Base-by-base conservation (phyloP, 1,140 invertebrate genomes). In the Conus ventricosus region DNA sequence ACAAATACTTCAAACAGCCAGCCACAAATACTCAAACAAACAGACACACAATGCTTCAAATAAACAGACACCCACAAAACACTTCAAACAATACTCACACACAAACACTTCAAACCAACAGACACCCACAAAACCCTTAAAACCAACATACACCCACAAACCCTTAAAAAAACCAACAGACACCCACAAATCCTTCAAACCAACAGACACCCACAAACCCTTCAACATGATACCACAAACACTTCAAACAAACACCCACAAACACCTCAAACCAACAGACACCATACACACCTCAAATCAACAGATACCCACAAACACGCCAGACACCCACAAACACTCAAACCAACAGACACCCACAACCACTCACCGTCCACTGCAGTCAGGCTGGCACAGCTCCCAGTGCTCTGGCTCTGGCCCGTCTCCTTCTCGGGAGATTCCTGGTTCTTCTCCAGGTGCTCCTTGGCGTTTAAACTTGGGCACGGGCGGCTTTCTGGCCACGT, bases 381-480 rank as follows among this genome's bases (percentile, higher is more conserved):
- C 57, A 90, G 53, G 78, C 89, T 89, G 3, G 88, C 88, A 60
- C 60, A 76, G 71, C 90, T 91, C 55, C 57, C 88, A 17, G 85
- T 78, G 25, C 78, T 63, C 5, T 89, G 81, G 39, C 83, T 89
- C 25, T 63, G 71, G 0, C 60, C 87, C 15, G 89, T 76, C 17
- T 88, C 82, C 15, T 85, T 84, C 5, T 87, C 88, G 25, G n/a
- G 76, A 23, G 76, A 78, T 83, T 84, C 75, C 25, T 85, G 57
- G n/a, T 78, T 71, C 1, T 11, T 63, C 60, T 85, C 88, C 25
- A 83, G 63, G 71, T 87, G 20, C 27, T 84, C 53, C 17, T 25
- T 27, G 67, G n/a, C 5, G n/a, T 82, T 83, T 83, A 5, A 60
- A 27, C 55, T 17, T 87, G 53, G 23, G 75, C 85, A 51, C 85